Base-by-base conservation (phyloP, 2,888 invertebrate species). In the Macrosoma leucophasiata region DNA sequence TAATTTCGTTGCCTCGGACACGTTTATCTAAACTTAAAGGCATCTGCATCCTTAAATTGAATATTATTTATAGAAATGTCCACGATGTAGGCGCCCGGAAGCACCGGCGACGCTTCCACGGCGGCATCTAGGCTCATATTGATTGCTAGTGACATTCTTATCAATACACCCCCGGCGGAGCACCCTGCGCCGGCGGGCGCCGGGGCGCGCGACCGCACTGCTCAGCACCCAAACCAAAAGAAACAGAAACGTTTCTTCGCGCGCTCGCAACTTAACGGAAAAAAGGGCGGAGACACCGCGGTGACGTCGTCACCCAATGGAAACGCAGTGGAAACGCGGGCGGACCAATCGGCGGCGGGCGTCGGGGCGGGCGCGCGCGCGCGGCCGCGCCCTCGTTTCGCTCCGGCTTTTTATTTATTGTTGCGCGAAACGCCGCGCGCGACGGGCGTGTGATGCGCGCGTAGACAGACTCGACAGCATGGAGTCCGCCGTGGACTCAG, bases 321-420 rank as follows among this genome's bases (percentile, higher is more conserved):
- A 52, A 43, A 53, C 51, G 48, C 47, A 56, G 56, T 50, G 53
- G 52, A 53, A 58, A 46, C 58, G 50, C 40, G 48, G 43, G 50
- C 48, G 55, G 67, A 60, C 87, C 86, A 87, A 87, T 86, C 52
- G 63, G 62, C 42, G 48, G 39, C 46, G 46, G 53, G 54, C 53
- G 66, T 46, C 71, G 67, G 78, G 79, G 76, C 74, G 76, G 74
- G 71, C 70, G 76, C 72, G 76, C 77, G 77, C 78, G 71, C 72
- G 68, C 72, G 71, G 77, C 84, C 85, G 85, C 85, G 86, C 84
- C 82, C 77, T 76, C 77, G 68, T 57, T 61, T 60, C 68, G 74
- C 85, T 77, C 79, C 77, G 68, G 70, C 87, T 88, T 89, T 88
- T 89, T 89, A 89, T 89, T 89, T 89, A 89, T 89, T 89, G 88